Conservation (phyloP, 2,797 vertebrate species). For the Falco columbarius region DNA sequence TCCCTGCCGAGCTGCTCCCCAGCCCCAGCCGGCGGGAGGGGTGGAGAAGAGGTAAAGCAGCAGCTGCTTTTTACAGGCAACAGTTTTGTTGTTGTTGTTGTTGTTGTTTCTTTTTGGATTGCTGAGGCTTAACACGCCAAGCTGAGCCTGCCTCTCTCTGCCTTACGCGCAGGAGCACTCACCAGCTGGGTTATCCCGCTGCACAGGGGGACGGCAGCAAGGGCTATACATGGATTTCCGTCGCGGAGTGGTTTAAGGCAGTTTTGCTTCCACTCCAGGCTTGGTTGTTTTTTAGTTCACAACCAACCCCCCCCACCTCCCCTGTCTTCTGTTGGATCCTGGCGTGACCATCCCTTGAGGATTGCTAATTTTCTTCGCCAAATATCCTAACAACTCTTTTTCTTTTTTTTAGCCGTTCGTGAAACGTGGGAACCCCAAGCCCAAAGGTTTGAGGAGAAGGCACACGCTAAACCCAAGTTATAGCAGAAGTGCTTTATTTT, state of each 20-base stretch:
- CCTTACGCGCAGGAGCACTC: not conserved
- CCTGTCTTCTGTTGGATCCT: not conserved
- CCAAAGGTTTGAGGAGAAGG: not conserved
- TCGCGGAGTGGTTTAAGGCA: not conserved
- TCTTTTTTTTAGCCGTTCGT: not conserved
- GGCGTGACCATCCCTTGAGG: not conserved
- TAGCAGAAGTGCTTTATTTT: not conserved
- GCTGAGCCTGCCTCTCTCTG: not conserved
- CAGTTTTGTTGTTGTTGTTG: not conserved
- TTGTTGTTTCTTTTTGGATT: slow-evolving; percentile 30
- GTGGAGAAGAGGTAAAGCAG: slow-evolving; percentile 31
- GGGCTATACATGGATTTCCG: slow-evolving; percentile 5
- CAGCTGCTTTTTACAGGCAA: slow-evolving; percentile 59
- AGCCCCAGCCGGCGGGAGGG: not conserved
- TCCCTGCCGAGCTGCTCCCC: not conserved
- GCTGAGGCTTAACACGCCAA: not conserved
- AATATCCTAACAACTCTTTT: not conserved
- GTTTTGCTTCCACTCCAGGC: slow-evolving; percentile 8
- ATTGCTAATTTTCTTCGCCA: slow-evolving; percentile 1
- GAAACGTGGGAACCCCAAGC: slow-evolving; percentile 16
- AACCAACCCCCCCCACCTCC: not conserved
- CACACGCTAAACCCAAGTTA: not conserved
- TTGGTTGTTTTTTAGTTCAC: not conserved
- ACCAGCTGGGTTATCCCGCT: not conserved
- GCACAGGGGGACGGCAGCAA: not conserved